Base-by-base conservation (phyloP, 2,113 vertebrate genomes). In the Barnardius zonarius region DNA sequence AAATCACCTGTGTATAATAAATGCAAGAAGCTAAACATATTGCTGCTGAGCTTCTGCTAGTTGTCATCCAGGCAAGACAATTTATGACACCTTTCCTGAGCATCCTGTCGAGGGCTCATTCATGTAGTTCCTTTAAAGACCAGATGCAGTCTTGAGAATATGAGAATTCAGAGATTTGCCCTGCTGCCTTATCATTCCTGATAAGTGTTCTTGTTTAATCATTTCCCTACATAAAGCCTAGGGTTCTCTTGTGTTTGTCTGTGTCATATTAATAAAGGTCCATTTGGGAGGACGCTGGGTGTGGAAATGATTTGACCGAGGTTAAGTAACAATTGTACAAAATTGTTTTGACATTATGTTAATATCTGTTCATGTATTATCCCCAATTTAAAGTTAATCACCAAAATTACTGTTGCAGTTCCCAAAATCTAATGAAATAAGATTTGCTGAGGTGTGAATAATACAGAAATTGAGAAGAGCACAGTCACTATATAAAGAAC, bases 261-360 rank as follows among this genome's bases (percentile, higher is more conserved):
- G 78, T 94, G 74, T 88, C 86, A 63, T 82, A 81, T 97, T 96
- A 97, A 93, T 93, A 95, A 95, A 92, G 92, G 94, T 97, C 97
- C 69, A 82, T 95, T 92, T 96, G 86, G 72, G 88, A 96, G 88
- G 74, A 73, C 0, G 6, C 81, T 33, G 77, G n/a, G 82, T 93
- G 92, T 92, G 91, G 93, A 86, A 93, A 95, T 85, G 22, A 90
- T 94, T 95, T 96, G 95, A 93, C 48, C 35, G 1, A 97, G 97
- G 96, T 98, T 98, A 98, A 97, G 91, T 96, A 97, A 97, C 96
- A 97, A 97, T 97, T 97, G 88, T 95, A 95, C 88, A 90, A 95
- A 97, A 98, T 97, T 97, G 96, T 98, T 98, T 98, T 97, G 97
- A 98, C 97, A 97, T 97, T 96, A 96, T 96, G 96, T 94, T 97